Evolutionary conservation across 1,140 invertebrate genomes (phyloP), one percentile per base, ranked within the genome.

Genomic region (Drosophila subpulchrella): DNA sequence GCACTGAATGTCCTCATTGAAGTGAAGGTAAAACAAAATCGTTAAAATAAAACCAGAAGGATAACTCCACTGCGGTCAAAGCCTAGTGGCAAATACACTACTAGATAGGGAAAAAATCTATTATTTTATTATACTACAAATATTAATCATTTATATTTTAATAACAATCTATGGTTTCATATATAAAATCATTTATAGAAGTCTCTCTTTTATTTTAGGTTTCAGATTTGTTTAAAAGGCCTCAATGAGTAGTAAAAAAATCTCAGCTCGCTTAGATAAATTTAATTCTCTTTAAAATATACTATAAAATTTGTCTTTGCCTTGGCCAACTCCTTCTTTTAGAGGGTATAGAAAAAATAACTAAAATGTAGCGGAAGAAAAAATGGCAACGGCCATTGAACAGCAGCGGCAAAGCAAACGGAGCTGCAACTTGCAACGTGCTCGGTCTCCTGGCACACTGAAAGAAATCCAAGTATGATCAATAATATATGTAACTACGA

Each of bases 1-100:
- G 78, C 82, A 65, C 82, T 75, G 82, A 85, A 86, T 85, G 82
- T 85, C 83, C 82, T 85, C 82, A 86, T 85, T 81, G 82, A 72
- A 85, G 83, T 78, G 65, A 72, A 81, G 82, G 83, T 68, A 85
- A 77, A 75, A 71, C 68, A 57, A 34, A 57, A 41, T 34, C 34
- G 34, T 41, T 46, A 65, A 34, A 54, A 36, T 13, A 55, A 34
- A 70, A 12, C 20, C 27, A 72, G 27, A 36, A 63, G 59, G 58
- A 66, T 47, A 66, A 47, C 41, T 11, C 11, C 3, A 6, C 27
- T 24, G 6, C 1, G 27, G 17, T 2, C 8, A 27, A 20, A 3
- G 6, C 24, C 13, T 6, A 62, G 44, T 12, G 34, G 30, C 24
- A 79, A 47, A 68, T 68, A 66, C 65, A 44, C 65, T 68, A 17